These are phyloP conservation scores for Dromaius novaehollandiae DNA, from an alignment of 2,113 vertebrate species.

Conservation along the genomic window DNA sequence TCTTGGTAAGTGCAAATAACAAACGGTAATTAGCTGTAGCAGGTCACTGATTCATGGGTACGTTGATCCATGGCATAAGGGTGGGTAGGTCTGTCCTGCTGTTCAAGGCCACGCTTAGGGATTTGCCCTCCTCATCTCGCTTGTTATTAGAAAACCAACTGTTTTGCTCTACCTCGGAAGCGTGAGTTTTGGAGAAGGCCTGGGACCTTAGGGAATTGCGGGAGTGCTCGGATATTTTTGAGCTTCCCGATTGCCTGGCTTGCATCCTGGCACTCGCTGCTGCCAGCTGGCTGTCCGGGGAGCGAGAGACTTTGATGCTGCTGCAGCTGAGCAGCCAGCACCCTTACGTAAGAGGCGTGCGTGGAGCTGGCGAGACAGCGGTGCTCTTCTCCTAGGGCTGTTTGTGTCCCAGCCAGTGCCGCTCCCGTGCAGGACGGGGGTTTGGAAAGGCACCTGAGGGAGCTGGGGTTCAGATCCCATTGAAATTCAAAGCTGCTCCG, in stretches of 20 bases:
- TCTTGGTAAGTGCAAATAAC: not conserved
- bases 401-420: not conserved
- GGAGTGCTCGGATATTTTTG: not conserved
- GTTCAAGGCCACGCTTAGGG: not conserved
- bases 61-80: accelerated
- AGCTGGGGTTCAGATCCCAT: accelerated
- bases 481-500: not conserved
- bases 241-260: not conserved
- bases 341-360: accelerated
- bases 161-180: too few species aligned
- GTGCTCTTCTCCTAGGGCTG: not conserved
- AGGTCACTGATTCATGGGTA: not conserved
- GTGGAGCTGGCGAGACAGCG: not conserved
- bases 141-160: too few species aligned
- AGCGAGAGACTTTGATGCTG: accelerated
- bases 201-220: not conserved
- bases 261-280: not conserved
- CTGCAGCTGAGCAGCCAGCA: not conserved
- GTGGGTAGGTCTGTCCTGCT: not conserved
- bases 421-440: not conserved
- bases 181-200: not conserved
- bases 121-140: too few species aligned
- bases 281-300: not conserved
- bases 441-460: not conserved
- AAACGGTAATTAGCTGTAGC: not conserved